Evolutionary conservation across 2,113 vertebrate species (phyloP), one percentile per base, ranked within the genome.

Genomic region (Furnarius figulus): DNA sequence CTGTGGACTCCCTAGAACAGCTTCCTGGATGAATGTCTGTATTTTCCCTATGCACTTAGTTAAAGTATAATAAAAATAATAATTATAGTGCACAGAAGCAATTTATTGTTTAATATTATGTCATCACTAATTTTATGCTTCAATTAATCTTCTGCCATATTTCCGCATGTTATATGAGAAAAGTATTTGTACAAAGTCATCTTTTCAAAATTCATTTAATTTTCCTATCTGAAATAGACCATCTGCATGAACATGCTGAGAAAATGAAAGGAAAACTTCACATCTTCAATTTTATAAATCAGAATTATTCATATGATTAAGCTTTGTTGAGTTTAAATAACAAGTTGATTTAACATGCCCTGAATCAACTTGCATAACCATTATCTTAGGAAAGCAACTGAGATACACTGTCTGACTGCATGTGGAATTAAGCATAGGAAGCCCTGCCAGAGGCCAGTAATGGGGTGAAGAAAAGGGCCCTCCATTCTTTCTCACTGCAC

Each of bases 261-360:
- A 68, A 85, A 97, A 86, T 91, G 40, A 73, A 96, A 77, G 63
- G 49, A 85, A 96, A 92, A 92, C 23, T 40, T 89, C 67, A 86
- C 39, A 47, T 62, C 89, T 93, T 92, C 96, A 86, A 94, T 95
- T 94, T 87, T 86, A 93, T 93, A 88, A 89, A 89, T 89, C 87
- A 62, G 75, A 97, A 95, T 96, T 95, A 94, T 81, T 94, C 79
- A 85, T 76, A 85, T 44, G 49, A 93, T 96, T 94, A 96, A 96
- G 50, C 44, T 95, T 95, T 97, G 73, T 84, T 90, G 85, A 94
- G 37, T 82, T 95, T 66, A 96, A 97, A 95, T 81, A 96, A 94
- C 27, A 75, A 73, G 47, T 11, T 65, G 44, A 87, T 73, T 77
- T 92, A 46, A 85, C 63, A 89, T 86, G 68, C 28, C 35, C 65